Conservation (phyloP, 2,113 vertebrate species). For the Nipponia nippon region DNA sequence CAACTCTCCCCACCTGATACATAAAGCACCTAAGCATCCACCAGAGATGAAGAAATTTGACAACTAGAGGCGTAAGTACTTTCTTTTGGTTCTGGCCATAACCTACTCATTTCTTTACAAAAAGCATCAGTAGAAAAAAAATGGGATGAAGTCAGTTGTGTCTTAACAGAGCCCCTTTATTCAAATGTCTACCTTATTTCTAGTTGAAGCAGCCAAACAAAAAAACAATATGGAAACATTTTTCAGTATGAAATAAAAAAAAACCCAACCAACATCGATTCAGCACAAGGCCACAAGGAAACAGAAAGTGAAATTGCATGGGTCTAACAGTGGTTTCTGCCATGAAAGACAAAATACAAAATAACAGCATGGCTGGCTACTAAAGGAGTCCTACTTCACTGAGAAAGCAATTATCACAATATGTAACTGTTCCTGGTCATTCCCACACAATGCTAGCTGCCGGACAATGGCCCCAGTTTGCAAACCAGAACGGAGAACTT, state of each 20-base stretch:
- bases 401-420: background rate
- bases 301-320: background rate
- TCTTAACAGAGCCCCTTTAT: background rate
- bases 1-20: background rate
- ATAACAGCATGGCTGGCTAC: background rate
- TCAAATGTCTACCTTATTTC: background rate
- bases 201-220: background rate
- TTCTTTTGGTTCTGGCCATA: background rate
- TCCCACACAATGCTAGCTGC: background rate
- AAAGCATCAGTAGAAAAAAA: background rate
- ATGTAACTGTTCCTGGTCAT: background rate
- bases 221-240: background rate
- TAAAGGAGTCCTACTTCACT: background rate
- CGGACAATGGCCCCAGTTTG: fast-evolving
- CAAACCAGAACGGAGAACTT: background rate
- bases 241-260: background rate
- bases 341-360: background rate
- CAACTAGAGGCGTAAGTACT: background rate
- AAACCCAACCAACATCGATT: background rate
- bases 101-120: background rate
- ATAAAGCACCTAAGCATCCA: background rate
- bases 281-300: background rate
- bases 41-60: background rate
- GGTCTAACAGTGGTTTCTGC: background rate
- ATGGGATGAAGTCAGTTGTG: background rate